Percentiles rank a stretch among this genome's conserved stretches.
phyloP scores from a whole-genome alignment of 2,888 invertebrate genomes.

The Hyposoter didymator region DNA sequence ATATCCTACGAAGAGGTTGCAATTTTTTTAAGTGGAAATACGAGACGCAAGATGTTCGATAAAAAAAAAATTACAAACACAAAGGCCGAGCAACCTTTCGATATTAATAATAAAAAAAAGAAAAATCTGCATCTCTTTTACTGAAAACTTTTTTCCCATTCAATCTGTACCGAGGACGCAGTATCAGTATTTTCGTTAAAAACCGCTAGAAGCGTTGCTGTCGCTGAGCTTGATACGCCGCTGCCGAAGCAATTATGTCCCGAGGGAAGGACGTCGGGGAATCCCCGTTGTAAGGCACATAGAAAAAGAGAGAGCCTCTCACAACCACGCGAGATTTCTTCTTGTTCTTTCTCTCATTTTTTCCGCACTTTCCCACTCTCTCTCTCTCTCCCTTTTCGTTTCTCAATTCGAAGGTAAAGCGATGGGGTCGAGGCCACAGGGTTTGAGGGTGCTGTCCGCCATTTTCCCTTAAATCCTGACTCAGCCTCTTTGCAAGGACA shows the following conservation, averaged over 20 bases:
- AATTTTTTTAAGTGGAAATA: conserved; percentile 8
- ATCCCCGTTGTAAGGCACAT: conserved; percentile 54
- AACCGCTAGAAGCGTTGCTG: conserved; percentile 16
- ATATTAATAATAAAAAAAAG: conserved; percentile 18
- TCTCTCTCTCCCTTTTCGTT: not conserved
- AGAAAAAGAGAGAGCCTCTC: conserved; percentile 6
- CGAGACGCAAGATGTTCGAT: not conserved
- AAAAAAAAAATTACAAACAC: not conserved
- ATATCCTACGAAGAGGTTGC: not conserved
- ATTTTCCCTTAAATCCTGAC: conserved; percentile 53
- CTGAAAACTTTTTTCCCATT: not conserved
- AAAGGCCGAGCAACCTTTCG: not conserved
- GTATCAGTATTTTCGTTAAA: conserved; percentile 27
- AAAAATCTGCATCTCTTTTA: conserved; percentile 1
- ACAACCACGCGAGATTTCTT: conserved; percentile 8
- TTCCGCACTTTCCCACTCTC: not conserved
- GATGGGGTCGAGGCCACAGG: not conserved
- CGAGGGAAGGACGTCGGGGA: conserved; percentile 47
- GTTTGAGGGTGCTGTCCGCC: conserved; percentile 1
- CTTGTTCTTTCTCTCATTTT: conserved; percentile 25
- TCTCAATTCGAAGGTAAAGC: conserved; percentile 14
- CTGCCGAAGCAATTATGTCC: conserved; percentile 59
- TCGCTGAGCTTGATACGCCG: conserved; percentile 32
- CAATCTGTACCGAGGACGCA: not conserved
- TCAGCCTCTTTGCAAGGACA: conserved; percentile 39